Conservation (phyloP, 2,113 vertebrate species). For the Actenoides lindsayi region DNA sequence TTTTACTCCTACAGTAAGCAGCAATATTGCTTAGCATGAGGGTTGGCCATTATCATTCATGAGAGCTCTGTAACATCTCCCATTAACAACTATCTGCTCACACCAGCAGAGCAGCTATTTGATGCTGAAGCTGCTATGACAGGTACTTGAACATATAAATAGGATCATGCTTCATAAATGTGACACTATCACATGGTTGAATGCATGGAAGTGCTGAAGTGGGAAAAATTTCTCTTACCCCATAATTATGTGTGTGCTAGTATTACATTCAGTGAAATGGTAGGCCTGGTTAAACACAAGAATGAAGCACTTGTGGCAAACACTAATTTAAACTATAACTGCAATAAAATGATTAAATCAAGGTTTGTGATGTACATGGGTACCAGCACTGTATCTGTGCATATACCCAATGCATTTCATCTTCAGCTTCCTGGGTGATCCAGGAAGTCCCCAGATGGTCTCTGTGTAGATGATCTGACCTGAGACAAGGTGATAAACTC, state of each 20-base stretch:
- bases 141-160: conserved; percentile 41
- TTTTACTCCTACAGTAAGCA: neutral
- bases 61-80: neutral
- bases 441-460: neutral
- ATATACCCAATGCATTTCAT: neutral
- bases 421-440: neutral
- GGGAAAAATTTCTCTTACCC: neutral
- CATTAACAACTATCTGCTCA: neutral
- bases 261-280: neutral
- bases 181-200: neutral
- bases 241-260: neutral
- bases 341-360: neutral
- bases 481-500: neutral
- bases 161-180: neutral
- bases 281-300: neutral
- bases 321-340: neutral
- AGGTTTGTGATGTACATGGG: neutral
- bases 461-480: neutral
- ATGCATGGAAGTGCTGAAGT: conserved; percentile 25
- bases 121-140: neutral
- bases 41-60: neutral
- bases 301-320: neutral
- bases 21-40: neutral
- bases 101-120: conserved; percentile 6
- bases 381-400: neutral